Base-by-base conservation (phyloP, 2,113 vertebrate genomes). In the Eubucco bourcierii region DNA sequence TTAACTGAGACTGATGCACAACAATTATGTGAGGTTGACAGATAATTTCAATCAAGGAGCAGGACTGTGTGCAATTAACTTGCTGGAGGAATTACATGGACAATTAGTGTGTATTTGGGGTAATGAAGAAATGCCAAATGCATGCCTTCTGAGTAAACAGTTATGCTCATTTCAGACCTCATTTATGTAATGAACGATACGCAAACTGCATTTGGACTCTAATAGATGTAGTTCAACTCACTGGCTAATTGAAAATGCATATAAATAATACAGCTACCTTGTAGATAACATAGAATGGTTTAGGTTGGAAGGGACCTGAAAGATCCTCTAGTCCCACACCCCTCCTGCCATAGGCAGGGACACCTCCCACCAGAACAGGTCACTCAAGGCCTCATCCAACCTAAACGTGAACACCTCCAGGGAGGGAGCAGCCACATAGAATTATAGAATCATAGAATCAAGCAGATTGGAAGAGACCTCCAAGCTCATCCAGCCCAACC, bases 51-150 rank as follows among this genome's bases (percentile, higher is more conserved):
- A 58, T 63, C 4, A 16, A 88, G 93, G 64, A 95, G 74, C 83
- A 90, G 80, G 76, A 89, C 91, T 75, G 53, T 39, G n/a, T 84
- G 93, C 91, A 97, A 84, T 97, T 97, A 97, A 88, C 87, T 95
- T 95, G 75, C 94, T 95, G 93, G 95, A 97, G 87, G 75, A 96
- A 97, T 97, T 95, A 92, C 55, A 75, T 71, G 85, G 79, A 95
- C 76, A 95, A 94, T 97, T 96, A 97, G 83, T 16, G 3, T 88
- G 46, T 93, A 95, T 96, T 96, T 97, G 95, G 88, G 95, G 80
- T 96, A 96, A 97, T 95, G 87, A 96, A 93, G 88, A 96, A 97
- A 95, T 96, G 90, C 92, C 88, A 93, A 97, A 97, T 90, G 91
- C 87, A 95, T 96, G 74, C 93, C 94, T 95, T 94, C 87, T 80